Percentiles rank a stretch among this genome's conserved stretches.
These are phyloP conservation scores for Galleria mellonella DNA, from an alignment of 1,140 invertebrate species.

Conservation along the genomic window DNA sequence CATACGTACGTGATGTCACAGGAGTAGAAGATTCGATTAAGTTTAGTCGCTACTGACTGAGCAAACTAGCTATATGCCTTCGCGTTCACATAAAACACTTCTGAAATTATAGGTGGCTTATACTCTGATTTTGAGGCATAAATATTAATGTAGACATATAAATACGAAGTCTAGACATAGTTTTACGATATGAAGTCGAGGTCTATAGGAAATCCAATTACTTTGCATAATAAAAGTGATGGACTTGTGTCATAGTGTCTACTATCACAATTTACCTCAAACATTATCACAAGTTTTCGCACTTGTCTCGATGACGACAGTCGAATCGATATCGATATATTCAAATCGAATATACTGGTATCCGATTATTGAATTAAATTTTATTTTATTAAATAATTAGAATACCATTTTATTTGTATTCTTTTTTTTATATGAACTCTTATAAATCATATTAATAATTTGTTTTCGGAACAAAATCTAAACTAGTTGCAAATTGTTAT, in stretches of 20 bases:
- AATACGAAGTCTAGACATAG: constrained; percentile 6
- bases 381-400: no score
- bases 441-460: no score
- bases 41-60: constrained; percentile 24
- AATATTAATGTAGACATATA: constrained; percentile 18
- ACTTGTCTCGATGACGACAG: neutral
- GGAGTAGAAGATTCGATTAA: constrained; percentile 55
- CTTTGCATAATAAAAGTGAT: constrained; percentile 6
- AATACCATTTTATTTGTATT: no score
- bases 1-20: constrained; percentile 39
- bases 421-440: no score
- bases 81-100: neutral
- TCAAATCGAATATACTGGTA: no score
- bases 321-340: no score
- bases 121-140: constrained; percentile 6
- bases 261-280: neutral
- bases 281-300: neutral
- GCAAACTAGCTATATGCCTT: constrained; percentile 11
- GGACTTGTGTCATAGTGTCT: neutral
- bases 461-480: no score
- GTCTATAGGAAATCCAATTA: constrained; percentile 8
- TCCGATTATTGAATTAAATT: no score
- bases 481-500: no score
- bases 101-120: constrained; percentile 14
- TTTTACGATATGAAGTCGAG: neutral